phyloP scores from a whole-genome alignment of 2,113 vertebrate species.

The Charadrius vociferus region DNA sequence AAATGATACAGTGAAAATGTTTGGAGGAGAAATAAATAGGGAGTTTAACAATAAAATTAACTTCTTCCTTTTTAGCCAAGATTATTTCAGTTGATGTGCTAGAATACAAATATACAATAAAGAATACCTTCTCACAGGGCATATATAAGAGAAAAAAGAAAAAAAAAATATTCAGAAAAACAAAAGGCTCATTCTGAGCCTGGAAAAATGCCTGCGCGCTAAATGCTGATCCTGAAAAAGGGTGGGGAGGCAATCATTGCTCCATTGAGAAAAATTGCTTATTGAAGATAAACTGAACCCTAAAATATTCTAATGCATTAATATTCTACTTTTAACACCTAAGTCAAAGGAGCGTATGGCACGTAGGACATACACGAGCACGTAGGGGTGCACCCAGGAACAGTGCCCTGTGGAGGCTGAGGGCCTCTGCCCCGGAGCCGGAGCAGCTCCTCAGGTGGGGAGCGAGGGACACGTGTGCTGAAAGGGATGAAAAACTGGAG shows the following conservation, averaged over 20 bases:
- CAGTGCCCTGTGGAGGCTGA: not conserved
- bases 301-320: not conserved
- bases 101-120: not conserved
- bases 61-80: not conserved
- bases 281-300: not conserved
- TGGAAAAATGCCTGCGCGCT: not conserved
- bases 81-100: not conserved
- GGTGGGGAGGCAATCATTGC: not conserved
- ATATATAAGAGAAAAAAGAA: no score
- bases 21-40: not conserved
- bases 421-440: not conserved
- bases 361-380: not conserved
- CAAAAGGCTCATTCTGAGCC: not conserved
- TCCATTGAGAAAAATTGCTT: not conserved
- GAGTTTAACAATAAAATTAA: conserved; percentile 33
- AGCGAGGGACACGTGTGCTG: not conserved
- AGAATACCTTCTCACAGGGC: not conserved
- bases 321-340: not conserved
- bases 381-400: accelerated
- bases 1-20: conserved; percentile 14
- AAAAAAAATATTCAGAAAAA: not conserved
- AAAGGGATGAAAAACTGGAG: not conserved
- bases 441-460: not conserved
- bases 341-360: conserved; percentile 9
- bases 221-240: conserved; percentile 4